Base-by-base conservation (phyloP, 1,140 invertebrate genomes). In the Drosophila baimaii region DNA sequence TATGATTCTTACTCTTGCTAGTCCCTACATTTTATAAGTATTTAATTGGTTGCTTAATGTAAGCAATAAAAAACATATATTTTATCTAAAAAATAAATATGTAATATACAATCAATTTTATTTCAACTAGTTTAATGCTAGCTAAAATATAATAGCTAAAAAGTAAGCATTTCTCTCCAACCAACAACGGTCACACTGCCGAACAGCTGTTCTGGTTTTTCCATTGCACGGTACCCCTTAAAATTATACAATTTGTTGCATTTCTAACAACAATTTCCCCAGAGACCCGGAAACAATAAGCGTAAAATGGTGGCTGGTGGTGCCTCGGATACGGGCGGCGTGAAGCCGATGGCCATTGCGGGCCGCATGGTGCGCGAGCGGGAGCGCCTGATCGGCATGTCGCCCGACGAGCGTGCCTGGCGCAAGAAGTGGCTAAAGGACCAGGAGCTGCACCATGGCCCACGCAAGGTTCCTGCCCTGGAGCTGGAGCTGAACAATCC, bases 361-460 rank as follows among this genome's bases (percentile, higher is more conserved):
- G 96, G 96, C 2, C 95, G 96, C 58, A 94, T 96, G 92, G 93
- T 93, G 17, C 91, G 91, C 1, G 95, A 97, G 93, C 93, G 96
- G 69, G 95, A 97, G 92, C 94, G 97, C 90, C 93, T 96, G 23
- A 81, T 95, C 51, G 96, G 96, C 59, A 98, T 98, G 96, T 95
- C 95, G 7, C 93, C 95, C 88, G 95, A 94, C n/a, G 97, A 98
- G 93, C 94, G 97, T 77, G 94, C 94, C 46, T 98, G 95, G 94
- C 94, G 97, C 64, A 95, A 95, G 75, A 94, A 97, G 90, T 98
- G 95, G 95, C 75, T 98, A 1, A 95, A 97, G 90, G 97, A 97
- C 93, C 96, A 97, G 93, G 85, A 95, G 73, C 93, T 98, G 35
- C 93, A 94, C 15, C 94, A 95, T 55, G 97, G 98, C 85, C 96